Conservation (phyloP, 2,888 invertebrate species). For the Cacoxenus indagator region DNA sequence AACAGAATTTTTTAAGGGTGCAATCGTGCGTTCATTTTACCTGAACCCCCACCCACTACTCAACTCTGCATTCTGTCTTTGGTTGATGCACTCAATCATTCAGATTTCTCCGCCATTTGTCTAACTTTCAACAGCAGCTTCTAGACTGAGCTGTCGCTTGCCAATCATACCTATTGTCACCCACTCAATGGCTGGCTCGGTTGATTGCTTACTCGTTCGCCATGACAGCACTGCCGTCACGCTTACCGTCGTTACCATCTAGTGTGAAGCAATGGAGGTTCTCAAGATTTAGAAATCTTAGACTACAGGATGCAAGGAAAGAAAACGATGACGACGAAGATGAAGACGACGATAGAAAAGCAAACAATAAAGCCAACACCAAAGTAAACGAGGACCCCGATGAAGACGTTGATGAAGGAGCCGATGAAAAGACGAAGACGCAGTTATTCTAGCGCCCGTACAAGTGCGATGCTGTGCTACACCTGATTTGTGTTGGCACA, state of each 20-base stretch:
- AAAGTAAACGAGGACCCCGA: not conserved
- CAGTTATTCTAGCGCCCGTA: not conserved
- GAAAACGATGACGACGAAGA: not conserved
- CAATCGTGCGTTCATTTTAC: not conserved
- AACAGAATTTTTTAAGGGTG: not conserved
- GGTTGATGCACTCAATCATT: slow-evolving; percentile 40
- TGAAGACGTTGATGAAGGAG: not conserved
- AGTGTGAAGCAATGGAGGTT: not conserved
- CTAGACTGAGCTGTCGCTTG: not conserved
- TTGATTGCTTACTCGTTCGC: not conserved
- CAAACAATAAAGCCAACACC: not conserved
- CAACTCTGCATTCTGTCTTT: slow-evolving; percentile 30
- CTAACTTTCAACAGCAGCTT: slow-evolving; percentile 15
- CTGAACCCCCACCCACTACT: slow-evolving; percentile 42
- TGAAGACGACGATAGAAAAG: not conserved
- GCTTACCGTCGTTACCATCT: not conserved
- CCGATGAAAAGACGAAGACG: not conserved
- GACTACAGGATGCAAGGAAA: not conserved
- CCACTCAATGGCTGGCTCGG: too few species aligned
- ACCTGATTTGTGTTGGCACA: slow-evolving; percentile 2
- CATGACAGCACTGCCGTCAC: not conserved
- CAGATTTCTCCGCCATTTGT: slow-evolving; percentile 3
- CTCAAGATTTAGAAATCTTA: slow-evolving; percentile 2
- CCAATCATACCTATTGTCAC: not conserved
- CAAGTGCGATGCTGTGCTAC: slow-evolving; percentile 9